Evolutionary conservation across 2,113 vertebrate species (phyloP).

Genomic region (Proteles cristata): DNA sequence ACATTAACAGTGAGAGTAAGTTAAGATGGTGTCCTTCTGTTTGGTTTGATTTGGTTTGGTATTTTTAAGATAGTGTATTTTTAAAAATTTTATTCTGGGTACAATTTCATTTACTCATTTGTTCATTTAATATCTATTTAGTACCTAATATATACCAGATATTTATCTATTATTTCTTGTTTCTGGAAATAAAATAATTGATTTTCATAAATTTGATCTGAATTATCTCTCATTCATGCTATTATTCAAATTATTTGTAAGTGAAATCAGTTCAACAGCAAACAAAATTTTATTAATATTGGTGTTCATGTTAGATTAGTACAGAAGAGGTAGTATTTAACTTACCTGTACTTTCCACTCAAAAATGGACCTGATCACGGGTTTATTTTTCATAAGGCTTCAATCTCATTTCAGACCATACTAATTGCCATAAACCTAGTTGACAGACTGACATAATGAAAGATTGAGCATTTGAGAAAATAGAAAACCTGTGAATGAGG

Average conservation of each 20-base stretch:
- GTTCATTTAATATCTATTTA: background rate
- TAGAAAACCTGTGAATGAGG: background rate
- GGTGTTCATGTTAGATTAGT: background rate
- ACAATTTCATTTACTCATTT: background rate
- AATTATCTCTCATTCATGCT: background rate
- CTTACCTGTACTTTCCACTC: background rate
- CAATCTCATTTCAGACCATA: background rate
- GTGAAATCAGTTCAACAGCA: background rate
- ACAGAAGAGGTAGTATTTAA: background rate
- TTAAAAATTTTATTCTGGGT: background rate
- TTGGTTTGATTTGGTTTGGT: background rate
- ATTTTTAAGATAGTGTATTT: background rate
- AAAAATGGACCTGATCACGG: background rate
- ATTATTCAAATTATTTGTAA: background rate
- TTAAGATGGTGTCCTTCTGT: background rate
- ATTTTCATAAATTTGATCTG: background rate
- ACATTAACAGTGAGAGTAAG: background rate
- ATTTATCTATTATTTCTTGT: slow-evolving; percentile 18
- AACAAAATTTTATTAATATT: background rate
- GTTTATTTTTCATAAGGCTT: background rate
- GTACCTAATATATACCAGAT: background rate
- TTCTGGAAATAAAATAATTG: slow-evolving; percentile 28
- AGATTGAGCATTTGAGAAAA: background rate
- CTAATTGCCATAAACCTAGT: background rate
- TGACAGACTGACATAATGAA: background rate